A percentile compares a stretch with the other conserved stretches of the same genome.
Conservation (phyloP, 1,140 invertebrate species). For the Alviniconcha marisindica region DNA sequence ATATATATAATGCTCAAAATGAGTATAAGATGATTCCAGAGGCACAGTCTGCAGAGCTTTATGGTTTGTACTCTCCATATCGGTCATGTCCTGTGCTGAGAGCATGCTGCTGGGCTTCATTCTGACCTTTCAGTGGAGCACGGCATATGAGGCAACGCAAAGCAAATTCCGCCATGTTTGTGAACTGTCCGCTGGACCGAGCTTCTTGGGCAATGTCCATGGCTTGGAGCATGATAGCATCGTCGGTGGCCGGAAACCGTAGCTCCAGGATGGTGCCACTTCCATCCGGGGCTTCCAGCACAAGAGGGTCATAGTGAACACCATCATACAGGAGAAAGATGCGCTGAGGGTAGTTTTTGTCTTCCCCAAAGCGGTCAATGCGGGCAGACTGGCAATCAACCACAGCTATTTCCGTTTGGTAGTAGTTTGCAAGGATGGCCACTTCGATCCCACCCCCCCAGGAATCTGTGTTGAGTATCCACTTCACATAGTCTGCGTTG, state of each 20-base stretch:
- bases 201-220: slow-evolving; percentile 90
- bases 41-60: too few species aligned
- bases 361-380: slow-evolving; percentile 96
- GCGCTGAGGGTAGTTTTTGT: slow-evolving; percentile 88
- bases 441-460: slow-evolving; percentile 98
- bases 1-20: too few species aligned
- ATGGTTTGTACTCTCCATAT: slow-evolving; percentile 85
- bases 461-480: slow-evolving; percentile 76
- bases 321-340: slow-evolving; percentile 96
- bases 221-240: slow-evolving; percentile 85
- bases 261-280: slow-evolving; percentile 76
- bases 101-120: slow-evolving; percentile 89
- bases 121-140: slow-evolving; percentile 84
- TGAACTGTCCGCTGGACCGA: slow-evolving; percentile 90
- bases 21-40: too few species aligned
- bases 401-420: slow-evolving; percentile 94
- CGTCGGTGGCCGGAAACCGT: slow-evolving; percentile 86
- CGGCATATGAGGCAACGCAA: slow-evolving; percentile 89
- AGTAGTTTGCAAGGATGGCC: slow-evolving; percentile 91
- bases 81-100: slow-evolving; percentile 88
- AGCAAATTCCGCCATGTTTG: slow-evolving; percentile 91
- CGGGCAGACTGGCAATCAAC: slow-evolving; percentile 93
- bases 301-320: slow-evolving; percentile 96
- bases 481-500: slow-evolving; percentile 88
- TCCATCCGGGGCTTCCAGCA: slow-evolving; percentile 84